Evolutionary conservation across 2,797 vertebrate species (phyloP), one percentile per base, ranked within the genome.

Genomic region (Arvicola amphibius): DNA sequence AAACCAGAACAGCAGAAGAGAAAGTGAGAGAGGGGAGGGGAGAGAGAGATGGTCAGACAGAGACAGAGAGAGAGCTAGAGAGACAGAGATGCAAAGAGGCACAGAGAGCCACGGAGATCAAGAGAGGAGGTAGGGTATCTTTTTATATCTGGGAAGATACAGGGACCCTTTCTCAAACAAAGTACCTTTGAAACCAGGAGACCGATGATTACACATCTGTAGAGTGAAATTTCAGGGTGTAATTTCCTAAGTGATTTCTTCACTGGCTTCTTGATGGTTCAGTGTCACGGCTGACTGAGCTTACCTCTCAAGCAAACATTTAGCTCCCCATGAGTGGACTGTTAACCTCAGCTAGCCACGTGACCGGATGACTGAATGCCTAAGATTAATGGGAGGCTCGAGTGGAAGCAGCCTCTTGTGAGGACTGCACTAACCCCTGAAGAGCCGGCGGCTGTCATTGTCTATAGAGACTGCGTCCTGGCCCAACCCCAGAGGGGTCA

Each of bases 241-340:
- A 73, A 63, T 97, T 94, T 96, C 96, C 92, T 95, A 94, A 96
- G 95, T 91, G 74, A 96, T 96, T 97, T 97, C 94, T 96, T 97
- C 95, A 91, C 89, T 97, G 92, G 85, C 59, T 92, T 96, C 96
- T 95, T 93, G 92, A 87, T 96, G 97, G 78, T 89, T 94, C 71
- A 6, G 88, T 77, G 97, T 96, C 94, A 96, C 2, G 83, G 96
- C 91, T 97, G 96, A 96, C 83, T 94, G 90, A 67, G n/a, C 94
- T 95, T 97, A 96, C 92, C 95, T 97, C 97, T 95, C 90, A 96
- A 97, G 88, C 94, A 95, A 96, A 93, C 88, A 76, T 76, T 96
- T 92, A 74, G 91, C 81, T 96, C 86, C 86, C 81, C 53, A 63
- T 97, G 92, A 97, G 94, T 78, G 84, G 88, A 84, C 94, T 94